Evolutionary conservation across 2,888 invertebrate species (phyloP).

Genomic region (Hirtodrosophila confusa): DNA sequence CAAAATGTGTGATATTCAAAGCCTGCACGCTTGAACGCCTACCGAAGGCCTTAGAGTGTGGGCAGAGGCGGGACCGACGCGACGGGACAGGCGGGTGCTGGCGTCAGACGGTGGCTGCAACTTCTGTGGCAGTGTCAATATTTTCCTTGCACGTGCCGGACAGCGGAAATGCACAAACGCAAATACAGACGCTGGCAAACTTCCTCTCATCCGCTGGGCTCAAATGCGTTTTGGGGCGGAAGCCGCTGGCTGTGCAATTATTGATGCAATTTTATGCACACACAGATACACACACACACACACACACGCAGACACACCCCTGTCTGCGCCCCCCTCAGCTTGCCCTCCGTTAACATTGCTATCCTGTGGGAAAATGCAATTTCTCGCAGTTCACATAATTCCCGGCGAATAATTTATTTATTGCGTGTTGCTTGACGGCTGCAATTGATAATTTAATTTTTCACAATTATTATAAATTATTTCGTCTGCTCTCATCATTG

Average conservation of each 20-base stretch:
- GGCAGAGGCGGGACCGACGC: too few species aligned
- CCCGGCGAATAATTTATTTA: conserved; percentile 59
- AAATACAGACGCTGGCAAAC: conserved; percentile 47
- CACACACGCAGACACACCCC: conserved; percentile 3
- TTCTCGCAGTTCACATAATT: conserved; percentile 56
- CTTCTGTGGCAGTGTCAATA: conserved; percentile 45
- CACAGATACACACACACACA: conserved; percentile 3
- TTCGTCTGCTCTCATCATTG: conserved; percentile 48
- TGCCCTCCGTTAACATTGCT: conserved; percentile 16
- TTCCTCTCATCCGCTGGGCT: conserved; percentile 15
- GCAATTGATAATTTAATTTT: conserved; percentile 76
- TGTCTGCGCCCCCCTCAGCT: background rate
- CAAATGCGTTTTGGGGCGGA: conserved; percentile 50
- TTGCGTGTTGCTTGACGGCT: conserved; percentile 52
- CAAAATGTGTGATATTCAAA: conserved; percentile 23
- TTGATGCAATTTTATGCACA: conserved; percentile 57
- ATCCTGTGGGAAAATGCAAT: conserved; percentile 71
- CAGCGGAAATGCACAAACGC: conserved; percentile 62
- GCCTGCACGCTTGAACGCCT: conserved; percentile 40
- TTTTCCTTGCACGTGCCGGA: conserved; percentile 61
- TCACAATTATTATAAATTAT: conserved; percentile 72
- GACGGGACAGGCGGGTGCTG: background rate
- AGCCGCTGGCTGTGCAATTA: conserved; percentile 54
- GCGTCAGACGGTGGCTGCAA: background rate
- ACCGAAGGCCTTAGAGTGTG: background rate